Conservation (phyloP, 2,113 vertebrate species). For the Petromus typicus region DNA sequence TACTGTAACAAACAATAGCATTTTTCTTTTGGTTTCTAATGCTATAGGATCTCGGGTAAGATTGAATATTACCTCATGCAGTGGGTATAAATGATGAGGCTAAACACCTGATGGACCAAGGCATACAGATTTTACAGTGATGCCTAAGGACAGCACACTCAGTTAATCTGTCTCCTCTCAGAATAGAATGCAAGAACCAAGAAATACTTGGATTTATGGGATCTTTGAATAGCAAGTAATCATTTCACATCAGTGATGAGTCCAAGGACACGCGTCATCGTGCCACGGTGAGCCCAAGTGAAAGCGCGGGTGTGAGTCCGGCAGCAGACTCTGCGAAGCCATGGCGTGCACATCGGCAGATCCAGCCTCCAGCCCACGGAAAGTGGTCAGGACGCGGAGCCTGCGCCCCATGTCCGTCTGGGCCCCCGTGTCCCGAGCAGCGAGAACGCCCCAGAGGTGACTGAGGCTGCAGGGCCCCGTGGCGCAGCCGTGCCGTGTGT, state of each 20-base stretch:
- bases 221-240: conserved; percentile 5
- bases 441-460: not conserved
- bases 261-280: not conserved
- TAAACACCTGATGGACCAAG: not conserved
- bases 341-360: not conserved
- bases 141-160: not conserved
- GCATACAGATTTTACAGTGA: not conserved
- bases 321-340: not conserved
- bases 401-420: not conserved
- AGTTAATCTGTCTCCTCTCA: not conserved
- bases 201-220: conserved; percentile 13
- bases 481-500: not conserved
- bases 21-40: not conserved
- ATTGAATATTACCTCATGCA: not conserved
- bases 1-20: not conserved
- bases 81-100: not conserved
- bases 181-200: not conserved
- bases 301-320: conserved; percentile 2
- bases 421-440: not conserved
- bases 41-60: not conserved
- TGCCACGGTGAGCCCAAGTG: not conserved
- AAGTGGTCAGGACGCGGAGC: not conserved
- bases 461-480: not conserved
- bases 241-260: not conserved
- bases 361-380: not conserved